Base-by-base conservation (phyloP, 2,888 invertebrate genomes). In the Rotaria sp. region DNA sequence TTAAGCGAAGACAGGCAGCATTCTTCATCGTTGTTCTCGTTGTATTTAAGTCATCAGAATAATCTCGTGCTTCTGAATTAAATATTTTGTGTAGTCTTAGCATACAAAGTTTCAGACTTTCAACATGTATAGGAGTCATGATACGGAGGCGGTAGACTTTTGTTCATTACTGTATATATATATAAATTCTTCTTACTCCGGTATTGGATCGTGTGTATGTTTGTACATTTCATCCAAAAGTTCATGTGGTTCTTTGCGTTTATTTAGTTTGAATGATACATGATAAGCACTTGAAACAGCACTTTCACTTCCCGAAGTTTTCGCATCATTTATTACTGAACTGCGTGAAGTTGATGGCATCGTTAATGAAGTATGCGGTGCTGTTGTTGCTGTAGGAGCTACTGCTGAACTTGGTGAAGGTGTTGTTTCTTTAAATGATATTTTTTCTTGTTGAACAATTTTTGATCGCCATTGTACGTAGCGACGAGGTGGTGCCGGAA, bases 401-500 rank as follows among this genome's bases (percentile, higher is more conserved):
- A 2, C 10, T 45, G 80, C 45, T 80, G 45, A n/a, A 45, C 45
- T 38, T 75, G 80, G 24, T 75, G 41, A 0, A 2, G 41, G 45
- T n/a, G 80, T 45, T n/a, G 11, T 0, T 80, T 41, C n/a, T 11
- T 0, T 21, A 26, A 80, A 80, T 3, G 80, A 80, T 41, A 80
- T 80, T 80, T 80, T 80, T 45, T 80, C 80, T 45, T 80, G 80
- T 45, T 80, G 80, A 80, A 80, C 80, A 15, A 80, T 41, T 80
- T 80, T 80, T 21, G 80, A 80, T 41, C 80, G 80, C 80, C 80
- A 80, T 80, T 80, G 41, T 80, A 45, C 80, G n/a, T 80, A 80
- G 3, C 45, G 41, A n/a, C 80, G 80, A 45, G 80, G 80, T 13
- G 45, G 80, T 80, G 80, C 80, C 13, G 80, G 80, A 2, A 80